Evolutionary conservation across 2,888 invertebrate genomes (phyloP).

Genomic region (Ochropacha duplaris): DNA sequence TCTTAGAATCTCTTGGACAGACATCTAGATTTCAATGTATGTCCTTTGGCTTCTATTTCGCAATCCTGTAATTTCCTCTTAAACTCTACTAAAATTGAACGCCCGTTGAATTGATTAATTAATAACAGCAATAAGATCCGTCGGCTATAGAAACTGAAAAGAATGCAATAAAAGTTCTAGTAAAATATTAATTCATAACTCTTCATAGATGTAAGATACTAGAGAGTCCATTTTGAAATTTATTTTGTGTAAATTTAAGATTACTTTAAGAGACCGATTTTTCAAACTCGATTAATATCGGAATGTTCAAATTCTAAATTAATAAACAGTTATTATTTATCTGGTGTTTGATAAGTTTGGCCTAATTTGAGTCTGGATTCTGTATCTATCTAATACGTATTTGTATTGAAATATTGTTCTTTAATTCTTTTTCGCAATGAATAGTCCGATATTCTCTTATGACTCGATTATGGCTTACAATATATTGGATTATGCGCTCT

Average conservation of each 20-base stretch:
- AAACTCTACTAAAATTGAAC: not conserved
- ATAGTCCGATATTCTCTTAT: conserved; percentile 52
- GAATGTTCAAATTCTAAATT: no score
- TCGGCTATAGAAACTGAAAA: not conserved
- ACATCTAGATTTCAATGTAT: not conserved
- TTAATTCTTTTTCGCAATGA: conserved; percentile 27
- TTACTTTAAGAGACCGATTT: not conserved
- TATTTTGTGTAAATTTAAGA: not conserved
- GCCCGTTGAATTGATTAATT: not conserved
- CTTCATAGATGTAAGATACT: conserved; percentile 33
- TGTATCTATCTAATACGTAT: not conserved
- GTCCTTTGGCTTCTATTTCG: no score
- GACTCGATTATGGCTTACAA: conserved; percentile 38
- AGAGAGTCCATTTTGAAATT: conserved; percentile 27
- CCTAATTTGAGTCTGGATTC: no score
- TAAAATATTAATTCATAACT: conserved; percentile 22
- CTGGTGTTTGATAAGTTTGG: no score
- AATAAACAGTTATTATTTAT: no score
- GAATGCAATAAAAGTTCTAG: not conserved
- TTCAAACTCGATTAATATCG: no score
- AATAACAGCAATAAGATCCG: not conserved
- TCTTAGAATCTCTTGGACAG: no score
- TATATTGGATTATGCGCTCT: conserved; percentile 45
- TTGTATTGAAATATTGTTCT: not conserved
- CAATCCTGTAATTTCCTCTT: no score